These are phyloP conservation scores for Leiothrix lutea DNA, from an alignment of 2,113 vertebrate genomes.

Conservation along the genomic window DNA sequence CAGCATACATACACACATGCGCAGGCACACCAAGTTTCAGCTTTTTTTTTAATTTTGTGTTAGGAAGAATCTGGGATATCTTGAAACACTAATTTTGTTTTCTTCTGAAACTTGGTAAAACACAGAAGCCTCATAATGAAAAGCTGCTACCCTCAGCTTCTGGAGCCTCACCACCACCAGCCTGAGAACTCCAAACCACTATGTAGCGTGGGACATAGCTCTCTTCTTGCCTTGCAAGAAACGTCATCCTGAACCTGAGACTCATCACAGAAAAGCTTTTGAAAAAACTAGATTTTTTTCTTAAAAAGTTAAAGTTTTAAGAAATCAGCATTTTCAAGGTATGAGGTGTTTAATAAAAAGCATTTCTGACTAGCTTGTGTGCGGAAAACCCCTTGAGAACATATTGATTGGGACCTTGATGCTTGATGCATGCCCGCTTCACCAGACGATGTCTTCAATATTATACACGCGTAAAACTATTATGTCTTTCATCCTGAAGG, in stretches of 20 bases:
- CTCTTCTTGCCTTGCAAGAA: not conserved
- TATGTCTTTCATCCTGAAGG: not conserved
- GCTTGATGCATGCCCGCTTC: not conserved
- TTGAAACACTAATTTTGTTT: not conserved
- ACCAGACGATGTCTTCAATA: not conserved
- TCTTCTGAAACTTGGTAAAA: not conserved
- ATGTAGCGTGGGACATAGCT: not conserved
- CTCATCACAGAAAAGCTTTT: not conserved
- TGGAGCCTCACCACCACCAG: not conserved
- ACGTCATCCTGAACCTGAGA: not conserved
- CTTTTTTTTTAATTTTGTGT: not conserved
- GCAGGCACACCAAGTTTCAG: not conserved
- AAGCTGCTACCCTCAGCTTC: not conserved
- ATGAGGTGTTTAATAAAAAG: not conserved
- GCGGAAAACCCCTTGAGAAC: not conserved
- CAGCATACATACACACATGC: not conserved
- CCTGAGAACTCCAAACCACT: not conserved
- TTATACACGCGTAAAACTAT: not conserved
- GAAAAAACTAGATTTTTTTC: not conserved
- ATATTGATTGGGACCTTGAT: not conserved
- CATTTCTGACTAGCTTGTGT: not conserved
- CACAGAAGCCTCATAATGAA: not conserved
- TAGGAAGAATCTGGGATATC: not conserved
- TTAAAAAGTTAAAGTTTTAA: not conserved
- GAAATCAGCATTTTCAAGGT: not conserved